Evolutionary conservation across 2,113 vertebrate genomes (phyloP), one percentile per base, ranked within the genome.

Genomic region (Indicator maculatus): DNA sequence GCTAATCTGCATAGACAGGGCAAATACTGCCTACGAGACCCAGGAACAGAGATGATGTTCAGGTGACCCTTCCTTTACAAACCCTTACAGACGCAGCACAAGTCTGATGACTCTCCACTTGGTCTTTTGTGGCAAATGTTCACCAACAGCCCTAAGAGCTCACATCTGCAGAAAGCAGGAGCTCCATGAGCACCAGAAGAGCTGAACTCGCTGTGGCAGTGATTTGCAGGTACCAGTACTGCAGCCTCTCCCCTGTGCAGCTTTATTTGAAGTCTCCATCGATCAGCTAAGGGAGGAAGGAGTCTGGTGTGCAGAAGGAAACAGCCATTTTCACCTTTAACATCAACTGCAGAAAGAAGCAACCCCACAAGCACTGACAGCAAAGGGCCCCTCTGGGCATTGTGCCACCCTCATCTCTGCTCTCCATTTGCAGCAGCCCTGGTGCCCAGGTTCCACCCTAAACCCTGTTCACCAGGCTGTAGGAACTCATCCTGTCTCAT

Each of bases 361-460:
- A 92, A 21, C 60, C 63, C 30, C 38, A 77, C 28, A 53, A 77
- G 28, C 28, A 60, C 36, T 52, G 59, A 77, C 52, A 82, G n/a
- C 78, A 88, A 83, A 89, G 33, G 85, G 24, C 41, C 61, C 58
- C 72, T 86, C 31, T 69, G 79, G 61, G 88, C 88, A 83, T 1
- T 1, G 33, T 58, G 94, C 73, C 93, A 91, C 26, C 58, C 33
- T 33, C 89, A 83, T 24, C 72, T 58, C 39, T 79, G 82, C 79
- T 86, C 63, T 83, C 64, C 72, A 89, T 81, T 91, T 86, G 58
- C 75, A 70, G 7, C 0, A 95, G 83, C 83, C 64, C 66, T 1
- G 33, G 63, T 63, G 18, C 45, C 90, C 83, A 82, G 88, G 90
- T 96, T 89, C 80, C 64, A 63, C 92, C 79, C 69, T 92, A 86